phyloP scores from a whole-genome alignment of 30 jellyfish, hydroid and myxozoan species.

The Pseudorhiza aurosa region DNA sequence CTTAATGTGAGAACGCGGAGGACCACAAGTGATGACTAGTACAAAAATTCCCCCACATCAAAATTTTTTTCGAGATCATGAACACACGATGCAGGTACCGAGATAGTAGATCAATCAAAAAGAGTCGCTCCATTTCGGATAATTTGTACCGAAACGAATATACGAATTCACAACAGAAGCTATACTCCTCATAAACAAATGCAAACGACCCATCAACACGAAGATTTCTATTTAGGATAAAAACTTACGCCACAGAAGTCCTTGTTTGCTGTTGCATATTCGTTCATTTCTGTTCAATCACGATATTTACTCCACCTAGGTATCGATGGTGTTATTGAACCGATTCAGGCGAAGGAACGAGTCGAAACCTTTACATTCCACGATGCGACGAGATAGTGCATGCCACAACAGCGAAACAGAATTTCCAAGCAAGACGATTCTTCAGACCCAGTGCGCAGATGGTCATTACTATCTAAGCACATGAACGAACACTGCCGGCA shows the following conservation, averaged over 20 bases:
- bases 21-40: too few relatives aligned
- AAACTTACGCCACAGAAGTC: neutral
- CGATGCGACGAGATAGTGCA: neutral
- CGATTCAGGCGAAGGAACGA: neutral
- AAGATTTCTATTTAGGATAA: too few relatives aligned
- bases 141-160: too few relatives aligned
- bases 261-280: neutral
- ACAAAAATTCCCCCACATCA: too few relatives aligned
- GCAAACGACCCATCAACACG: too few relatives aligned
- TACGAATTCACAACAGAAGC: too few relatives aligned
- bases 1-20: too few relatives aligned
- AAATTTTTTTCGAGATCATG: too few relatives aligned
- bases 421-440: neutral
- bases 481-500: neutral
- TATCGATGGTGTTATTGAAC: neutral
- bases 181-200: too few relatives aligned
- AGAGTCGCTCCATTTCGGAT: too few relatives aligned
- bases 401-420: neutral
- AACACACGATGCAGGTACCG: too few relatives aligned
- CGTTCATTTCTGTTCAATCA: neutral
- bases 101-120: too few relatives aligned
- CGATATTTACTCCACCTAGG: neutral
- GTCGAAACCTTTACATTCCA: neutral
- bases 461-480: constrained; percentile 10
- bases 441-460: constrained; percentile 20